Base-by-base conservation (phyloP, 2,113 vertebrate species). In the Empidonax alnorum region DNA sequence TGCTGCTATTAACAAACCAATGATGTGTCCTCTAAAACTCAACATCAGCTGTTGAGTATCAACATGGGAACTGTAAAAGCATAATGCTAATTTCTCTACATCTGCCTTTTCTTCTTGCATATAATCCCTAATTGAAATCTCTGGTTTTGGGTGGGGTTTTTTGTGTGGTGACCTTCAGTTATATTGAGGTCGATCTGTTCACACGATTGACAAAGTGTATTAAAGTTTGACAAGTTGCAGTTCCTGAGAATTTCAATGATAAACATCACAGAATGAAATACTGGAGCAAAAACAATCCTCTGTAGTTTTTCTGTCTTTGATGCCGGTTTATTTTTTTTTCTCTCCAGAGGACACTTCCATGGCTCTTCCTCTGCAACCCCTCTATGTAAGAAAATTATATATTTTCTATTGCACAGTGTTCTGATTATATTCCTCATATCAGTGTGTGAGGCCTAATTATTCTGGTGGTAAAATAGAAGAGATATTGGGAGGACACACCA, bases 71-170 rank as follows among this genome's bases (percentile, higher is more conserved):
- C 80, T 86, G 56, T 93, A 91, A 84, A 87, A 65, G 20, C 52
- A 63, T 41, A 93, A 72, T 5, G 14, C 19, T 93, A 47, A 93
- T 91, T 96, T 94, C 39, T 66, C 23, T 69, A 76, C 49, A 90
- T 94, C 81, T 94, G 90, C 69, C 67, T 96, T 87, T 85, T 78
- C 56, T 89, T 91, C 59, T 89, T 96, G 69, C 6, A 10, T 89
- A 27, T 30, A 77, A 84, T 93, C 66, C 28, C 12, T 84, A 75
- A 84, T 44, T 63, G 25, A 30, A 62, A 1, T 35, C 14, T 78
- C 65, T 69, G 14, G 63, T 11, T 67, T 96, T 63, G 53, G 15
- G 24, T 61, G 37, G 7, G 1, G 2, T 85, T 82, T 73, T 94
- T 46, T 53, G 28, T 49, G 17, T 46, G 22, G 4, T 73, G 30